These are phyloP conservation scores for Philopedon plagiatum DNA, from an alignment of 2,888 invertebrate species.

Conservation along the genomic window DNA sequence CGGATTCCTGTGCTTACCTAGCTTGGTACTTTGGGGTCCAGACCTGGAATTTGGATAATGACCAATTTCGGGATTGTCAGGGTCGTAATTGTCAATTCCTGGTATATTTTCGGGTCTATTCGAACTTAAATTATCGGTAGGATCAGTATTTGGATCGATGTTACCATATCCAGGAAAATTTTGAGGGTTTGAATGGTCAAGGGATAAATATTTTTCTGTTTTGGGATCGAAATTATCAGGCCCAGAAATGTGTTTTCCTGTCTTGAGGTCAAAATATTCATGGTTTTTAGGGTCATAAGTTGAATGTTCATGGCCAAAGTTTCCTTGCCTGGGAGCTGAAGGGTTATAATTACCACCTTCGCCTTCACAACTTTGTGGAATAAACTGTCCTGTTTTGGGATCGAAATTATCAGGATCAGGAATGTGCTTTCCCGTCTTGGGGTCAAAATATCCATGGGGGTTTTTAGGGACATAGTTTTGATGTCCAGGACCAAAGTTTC, in stretches of 20 bases:
- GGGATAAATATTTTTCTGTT: conserved; percentile 23
- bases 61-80: neutral
- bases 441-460: neutral
- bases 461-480: neutral
- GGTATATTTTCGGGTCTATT: neutral
- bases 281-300: neutral
- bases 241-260: neutral
- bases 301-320: neutral
- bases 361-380: neutral
- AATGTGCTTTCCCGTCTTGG: neutral
- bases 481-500: neutral
- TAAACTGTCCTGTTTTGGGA: too few species aligned
- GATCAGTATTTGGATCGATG: neutral
- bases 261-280: conserved; percentile 11
- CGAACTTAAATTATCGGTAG: neutral
- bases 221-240: conserved; percentile 11
- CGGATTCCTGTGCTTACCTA: conserved; percentile 38
- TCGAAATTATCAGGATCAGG: too few species aligned
- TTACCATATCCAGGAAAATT: neutral
- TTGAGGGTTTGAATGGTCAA: neutral
- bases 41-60: neutral
- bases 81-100: neutral
- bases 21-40: neutral
- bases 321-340: neutral
- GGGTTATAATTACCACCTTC: neutral